Base-by-base conservation (phyloP, 64 coral and sea anemone genomes). In the Stichodactyla helianthus region DNA sequence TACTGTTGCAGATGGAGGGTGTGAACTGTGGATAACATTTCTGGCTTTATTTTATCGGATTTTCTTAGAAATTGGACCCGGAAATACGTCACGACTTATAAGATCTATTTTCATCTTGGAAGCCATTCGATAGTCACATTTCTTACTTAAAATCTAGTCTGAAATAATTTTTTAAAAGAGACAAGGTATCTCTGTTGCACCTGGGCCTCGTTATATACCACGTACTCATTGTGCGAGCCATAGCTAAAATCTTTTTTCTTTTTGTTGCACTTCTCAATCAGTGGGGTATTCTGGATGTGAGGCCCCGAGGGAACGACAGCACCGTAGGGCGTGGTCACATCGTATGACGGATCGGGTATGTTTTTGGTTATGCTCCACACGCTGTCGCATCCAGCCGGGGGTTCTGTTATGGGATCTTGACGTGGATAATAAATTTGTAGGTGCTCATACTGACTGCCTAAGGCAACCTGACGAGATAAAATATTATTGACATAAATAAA, bases 281-380 rank as follows among this genome's bases (percentile, higher is more conserved):
- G 16, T 2, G 79, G 26, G 17, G 56, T 57, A 23, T 96, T 87
- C 11, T 60, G 71, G 65, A 89, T 88, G 53, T 87, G 91, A 16
- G 82, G 65, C 2, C 94, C 94, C 20, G 88, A 82, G 55, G 94
- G 91, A 5, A 96, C 70, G 5, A 90, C 85, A 67, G 59, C 88
- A 12, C 91, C 94, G 52, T 96, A 96, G 53, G 91, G 94, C 12
- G 94, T 96, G 27, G 94, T 96, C 79, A 96, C 71, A 67, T 93
- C 54, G 55, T 96, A 83, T 12, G 16, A 81, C 28, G 94, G 91
- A 18, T 93, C 77, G 23, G 94, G 94, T 11, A 89, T 76, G 23
- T 82, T 59, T 0, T 51, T 82, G 79, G 87, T 88, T 17, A 88
- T 59, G 12, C 55, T 70, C 81, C 88, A 90, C 52, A 92, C 86